These are phyloP conservation scores for Pristionchus pacificus DNA, from an alignment of 1,140 invertebrate genomes.

Conservation along the genomic window DNA sequence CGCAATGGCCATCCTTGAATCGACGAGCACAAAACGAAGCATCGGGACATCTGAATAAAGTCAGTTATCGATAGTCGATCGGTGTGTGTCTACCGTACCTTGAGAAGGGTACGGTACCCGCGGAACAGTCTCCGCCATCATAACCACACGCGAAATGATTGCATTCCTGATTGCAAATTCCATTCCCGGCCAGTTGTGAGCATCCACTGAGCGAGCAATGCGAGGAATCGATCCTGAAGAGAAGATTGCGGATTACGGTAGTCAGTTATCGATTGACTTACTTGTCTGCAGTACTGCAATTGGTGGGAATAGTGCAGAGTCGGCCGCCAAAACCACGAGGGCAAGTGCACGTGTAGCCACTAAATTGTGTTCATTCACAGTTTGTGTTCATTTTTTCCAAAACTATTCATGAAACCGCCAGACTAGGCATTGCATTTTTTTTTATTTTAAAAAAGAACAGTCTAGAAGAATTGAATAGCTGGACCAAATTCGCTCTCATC, in stretches of 20 bases:
- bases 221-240: slow-evolving; percentile 12
- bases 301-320: not conserved
- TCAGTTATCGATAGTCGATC: slow-evolving; percentile 62
- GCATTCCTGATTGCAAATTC: slow-evolving; percentile 63
- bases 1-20: slow-evolving; percentile 27
- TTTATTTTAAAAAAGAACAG: too few species aligned
- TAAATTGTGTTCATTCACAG: slow-evolving; percentile 59
- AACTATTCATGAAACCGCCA: too few species aligned
- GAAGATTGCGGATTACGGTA: slow-evolving; percentile 3
- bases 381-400: too few species aligned
- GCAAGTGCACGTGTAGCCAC: slow-evolving; percentile 82
- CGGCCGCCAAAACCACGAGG: slow-evolving; percentile 20
- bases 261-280: not conserved
- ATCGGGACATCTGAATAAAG: slow-evolving; percentile 7
- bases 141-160: slow-evolving; percentile 87
- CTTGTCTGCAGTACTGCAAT: not conserved
- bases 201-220: slow-evolving; percentile 32
- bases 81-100: slow-evolving; percentile 81
- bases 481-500: too few species aligned
- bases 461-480: too few species aligned
- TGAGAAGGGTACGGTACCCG: slow-evolving; percentile 77
- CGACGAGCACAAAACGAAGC: slow-evolving; percentile 4
- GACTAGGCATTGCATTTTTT: too few species aligned
- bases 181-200: slow-evolving; percentile 31
- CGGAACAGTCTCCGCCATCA: slow-evolving; percentile 88